Evolutionary conservation across 2,797 vertebrate genomes (phyloP).

Genomic region (Apogon talboti): DNA sequence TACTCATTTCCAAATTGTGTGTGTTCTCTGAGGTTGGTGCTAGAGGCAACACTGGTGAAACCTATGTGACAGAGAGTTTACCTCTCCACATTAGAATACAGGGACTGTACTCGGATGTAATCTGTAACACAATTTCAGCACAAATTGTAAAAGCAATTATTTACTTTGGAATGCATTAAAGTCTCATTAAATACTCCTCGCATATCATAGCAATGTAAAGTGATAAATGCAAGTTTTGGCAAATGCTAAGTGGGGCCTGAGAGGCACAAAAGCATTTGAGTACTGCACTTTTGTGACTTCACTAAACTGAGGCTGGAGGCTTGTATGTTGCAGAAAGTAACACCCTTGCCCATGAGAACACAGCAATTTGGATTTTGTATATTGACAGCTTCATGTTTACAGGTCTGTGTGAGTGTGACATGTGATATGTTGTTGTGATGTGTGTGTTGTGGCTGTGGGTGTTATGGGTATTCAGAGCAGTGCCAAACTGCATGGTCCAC

Average conservation of each 20-base stretch:
- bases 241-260: too few relatives aligned
- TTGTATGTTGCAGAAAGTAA: not conserved
- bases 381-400: not conserved
- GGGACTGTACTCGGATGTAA: not conserved
- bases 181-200: not conserved
- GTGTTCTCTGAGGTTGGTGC: conserved; percentile 20
- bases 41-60: not conserved
- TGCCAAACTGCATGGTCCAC: conserved; percentile 18
- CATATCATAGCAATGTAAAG: too few relatives aligned
- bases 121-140: not conserved
- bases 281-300: too few relatives aligned
- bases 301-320: not conserved
- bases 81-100: not conserved
- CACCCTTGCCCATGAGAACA: conserved; percentile 14
- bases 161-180: not conserved
- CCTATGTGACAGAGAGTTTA: not conserved
- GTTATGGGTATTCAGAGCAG: conserved; percentile 5
- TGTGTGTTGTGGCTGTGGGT: not conserved
- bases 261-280: too few relatives aligned
- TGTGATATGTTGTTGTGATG: not conserved
- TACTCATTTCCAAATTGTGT: conserved; percentile 18
- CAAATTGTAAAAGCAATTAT: not conserved
- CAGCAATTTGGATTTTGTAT: not conserved
- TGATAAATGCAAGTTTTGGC: too few relatives aligned
- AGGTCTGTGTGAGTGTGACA: conserved; percentile 3